Conservation (phyloP, 2,888 invertebrate species). For the Scrobipalpa costella region DNA sequence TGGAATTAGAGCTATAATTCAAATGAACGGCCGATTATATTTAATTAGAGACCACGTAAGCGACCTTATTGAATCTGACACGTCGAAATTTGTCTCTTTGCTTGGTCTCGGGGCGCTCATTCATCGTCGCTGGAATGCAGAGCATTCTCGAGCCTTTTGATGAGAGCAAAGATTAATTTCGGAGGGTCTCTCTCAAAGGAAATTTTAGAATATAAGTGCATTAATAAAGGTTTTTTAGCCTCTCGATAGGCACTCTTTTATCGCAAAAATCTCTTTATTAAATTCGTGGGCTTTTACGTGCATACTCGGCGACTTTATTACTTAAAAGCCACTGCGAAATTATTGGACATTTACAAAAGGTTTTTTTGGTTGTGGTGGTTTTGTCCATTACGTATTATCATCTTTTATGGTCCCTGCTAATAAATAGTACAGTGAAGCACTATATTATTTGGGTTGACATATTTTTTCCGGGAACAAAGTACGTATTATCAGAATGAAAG, state of each 20-base stretch:
- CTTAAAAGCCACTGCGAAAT: slow-evolving; percentile 62
- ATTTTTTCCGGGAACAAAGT: not conserved
- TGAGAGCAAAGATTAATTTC: slow-evolving; percentile 77
- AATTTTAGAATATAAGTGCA: slow-evolving; percentile 79
- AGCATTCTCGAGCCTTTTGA: slow-evolving; percentile 74
- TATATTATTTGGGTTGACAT: not conserved
- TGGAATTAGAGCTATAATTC: slow-evolving; percentile 44
- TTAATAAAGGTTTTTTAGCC: slow-evolving; percentile 73
- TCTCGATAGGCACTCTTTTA: slow-evolving; percentile 62
- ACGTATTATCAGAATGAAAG: not conserved
- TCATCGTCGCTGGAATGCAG: slow-evolving; percentile 67
- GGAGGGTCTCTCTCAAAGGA: slow-evolving; percentile 72
- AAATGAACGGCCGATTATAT: slow-evolving; percentile 52
- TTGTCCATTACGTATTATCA: slow-evolving; percentile 12
- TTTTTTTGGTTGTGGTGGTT: slow-evolving; percentile 35
- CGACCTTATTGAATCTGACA: slow-evolving; percentile 61
- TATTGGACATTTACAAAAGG: slow-evolving; percentile 49
- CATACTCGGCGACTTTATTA: slow-evolving; percentile 66
- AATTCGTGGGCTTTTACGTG: slow-evolving; percentile 73
- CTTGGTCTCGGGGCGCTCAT: slow-evolving; percentile 45
- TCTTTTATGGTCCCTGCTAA: slow-evolving; percentile 7
- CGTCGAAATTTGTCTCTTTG: slow-evolving; percentile 60
- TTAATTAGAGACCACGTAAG: slow-evolving; percentile 61
- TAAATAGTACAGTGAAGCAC: not conserved
- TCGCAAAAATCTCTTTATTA: slow-evolving; percentile 74